Conservation (phyloP, 2,888 invertebrate genomes). For the Callosobruchus maculatus region DNA sequence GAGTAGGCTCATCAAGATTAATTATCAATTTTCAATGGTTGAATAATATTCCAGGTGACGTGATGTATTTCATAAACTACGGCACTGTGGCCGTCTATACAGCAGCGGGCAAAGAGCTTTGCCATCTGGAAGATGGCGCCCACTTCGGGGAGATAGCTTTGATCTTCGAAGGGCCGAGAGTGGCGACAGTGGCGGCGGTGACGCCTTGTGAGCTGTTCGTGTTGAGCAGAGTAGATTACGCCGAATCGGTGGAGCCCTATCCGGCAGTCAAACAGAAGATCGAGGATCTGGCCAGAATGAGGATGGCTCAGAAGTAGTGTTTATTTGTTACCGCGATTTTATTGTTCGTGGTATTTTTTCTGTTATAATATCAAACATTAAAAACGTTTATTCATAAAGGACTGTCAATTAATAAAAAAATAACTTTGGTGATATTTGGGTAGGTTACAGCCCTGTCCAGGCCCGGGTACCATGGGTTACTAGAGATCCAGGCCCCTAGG, state of each 20-base stretch:
- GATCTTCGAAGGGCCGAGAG: conserved; percentile 45
- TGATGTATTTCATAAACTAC: conserved; percentile 16
- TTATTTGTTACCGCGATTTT: neutral
- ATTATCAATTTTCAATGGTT: no score
- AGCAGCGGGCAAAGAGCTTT: conserved; percentile 18
- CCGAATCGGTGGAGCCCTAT: conserved; percentile 40
- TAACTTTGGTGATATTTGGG: no score
- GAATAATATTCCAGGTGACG: neutral
- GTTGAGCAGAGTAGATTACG: conserved; percentile 44
- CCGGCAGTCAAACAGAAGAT: conserved; percentile 35
- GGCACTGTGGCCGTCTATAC: conserved; percentile 39
- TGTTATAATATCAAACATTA: no score
- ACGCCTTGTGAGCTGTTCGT: conserved; percentile 49
- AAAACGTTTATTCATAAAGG: no score
- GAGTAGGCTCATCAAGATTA: no score
- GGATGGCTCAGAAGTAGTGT: neutral
- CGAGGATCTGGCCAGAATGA: neutral
- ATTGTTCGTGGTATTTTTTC: neutral
- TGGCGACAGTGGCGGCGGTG: conserved; percentile 47
- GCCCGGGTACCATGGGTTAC: no score
- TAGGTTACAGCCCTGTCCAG: no score
- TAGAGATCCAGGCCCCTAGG: no score
- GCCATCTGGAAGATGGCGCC: conserved; percentile 50
- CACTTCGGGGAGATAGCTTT: conserved; percentile 51
- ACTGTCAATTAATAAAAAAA: no score